Evolutionary conservation across 2,797 vertebrate genomes (phyloP), one percentile per base, ranked within the genome.

Genomic region (Rhinogobio ventralis): DNA sequence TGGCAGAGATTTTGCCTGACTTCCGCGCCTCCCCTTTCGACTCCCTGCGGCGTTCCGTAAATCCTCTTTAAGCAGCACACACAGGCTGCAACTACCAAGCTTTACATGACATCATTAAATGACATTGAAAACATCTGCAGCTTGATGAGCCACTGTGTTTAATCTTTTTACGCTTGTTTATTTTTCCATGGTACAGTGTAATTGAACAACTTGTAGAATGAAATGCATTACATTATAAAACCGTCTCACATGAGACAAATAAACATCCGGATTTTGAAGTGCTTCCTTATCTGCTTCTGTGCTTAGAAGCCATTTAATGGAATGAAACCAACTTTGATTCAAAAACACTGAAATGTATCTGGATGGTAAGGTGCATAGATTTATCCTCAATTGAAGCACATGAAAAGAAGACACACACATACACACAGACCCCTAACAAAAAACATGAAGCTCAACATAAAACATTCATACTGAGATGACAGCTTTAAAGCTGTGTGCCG

Each of bases 1-100:
- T 99, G 68, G 89, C 95, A 0, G 95, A 97, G 90, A 96, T 99
- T 89, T 95, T 99, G 45, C 97, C 97, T 0, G 95, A 98, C 90
- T 99, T 98, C 90, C 92, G 86, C 84, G 81, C 73, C 0, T 86
- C 89, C 86, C 90, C 88, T 2, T 39, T 67, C 66, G 88, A 79
- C 68, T 53, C 62, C 79, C 75, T 83, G 57, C 69, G 82, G 87
- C 78, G 86, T 39, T 87, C 62, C 10, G 10, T 0, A 11, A 67
- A 81, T 13, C 57, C 45, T 64, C 42, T 60, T 45, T 23, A 79
- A 85, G 14, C 28, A 23, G 57, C 15, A 60, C 14, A 67, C 72
- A 71, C 42, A 60, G 62, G 62, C 62, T 30, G 62, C 62, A 64
- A 17, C 28, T 30, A 17, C 62, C 39, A 67, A 28, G 67, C 46